phyloP scores from a whole-genome alignment of 2,888 invertebrate genomes.

The Apoderus coryli region DNA sequence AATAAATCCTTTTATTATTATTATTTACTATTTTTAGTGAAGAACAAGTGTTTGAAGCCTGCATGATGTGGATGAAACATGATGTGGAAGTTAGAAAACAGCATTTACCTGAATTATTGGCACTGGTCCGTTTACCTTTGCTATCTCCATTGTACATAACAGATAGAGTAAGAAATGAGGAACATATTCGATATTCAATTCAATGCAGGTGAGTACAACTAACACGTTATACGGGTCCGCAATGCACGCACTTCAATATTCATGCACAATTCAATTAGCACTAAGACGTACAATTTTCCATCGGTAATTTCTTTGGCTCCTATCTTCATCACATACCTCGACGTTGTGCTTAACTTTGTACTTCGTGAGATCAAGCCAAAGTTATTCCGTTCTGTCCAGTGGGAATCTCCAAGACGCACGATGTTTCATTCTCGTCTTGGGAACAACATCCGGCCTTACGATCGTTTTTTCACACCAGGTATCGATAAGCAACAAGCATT shows the following conservation, averaged over 20 bases:
- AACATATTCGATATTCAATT: conserved; percentile 59
- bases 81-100: conserved; percentile 40
- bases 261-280: neutral
- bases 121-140: conserved; percentile 64
- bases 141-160: conserved; percentile 69
- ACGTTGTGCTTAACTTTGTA: too few species aligned
- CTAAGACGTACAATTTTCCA: neutral
- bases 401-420: too few species aligned
- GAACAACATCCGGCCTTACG: too few species aligned
- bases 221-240: neutral
- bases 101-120: conserved; percentile 53
- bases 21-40: conserved; percentile 35
- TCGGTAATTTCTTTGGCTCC: neutral
- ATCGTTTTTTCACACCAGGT: too few species aligned
- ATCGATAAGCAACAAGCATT: too few species aligned
- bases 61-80: conserved; percentile 65
- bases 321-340: too few species aligned
- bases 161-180: conserved; percentile 66
- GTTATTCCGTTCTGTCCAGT: too few species aligned
- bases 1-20: neutral
- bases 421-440: too few species aligned
- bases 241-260: neutral
- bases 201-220: conserved; percentile 49
- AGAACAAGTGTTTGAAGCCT: conserved; percentile 74
- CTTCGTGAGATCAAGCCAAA: too few species aligned